Conservation (phyloP, 1,140 invertebrate species). For the Copidosoma floridanum region DNA sequence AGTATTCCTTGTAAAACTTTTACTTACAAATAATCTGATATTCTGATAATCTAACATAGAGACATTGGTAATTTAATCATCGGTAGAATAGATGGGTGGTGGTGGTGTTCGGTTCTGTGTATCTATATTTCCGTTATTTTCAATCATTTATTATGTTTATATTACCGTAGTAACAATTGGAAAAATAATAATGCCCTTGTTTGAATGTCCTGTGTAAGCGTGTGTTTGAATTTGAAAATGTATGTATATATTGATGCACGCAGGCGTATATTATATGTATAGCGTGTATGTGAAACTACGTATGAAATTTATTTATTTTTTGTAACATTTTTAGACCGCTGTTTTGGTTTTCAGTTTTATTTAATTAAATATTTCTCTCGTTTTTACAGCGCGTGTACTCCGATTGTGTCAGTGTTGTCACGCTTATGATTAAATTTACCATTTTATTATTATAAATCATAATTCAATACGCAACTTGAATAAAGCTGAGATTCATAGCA, state of each 20-base stretch:
- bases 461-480: not conserved
- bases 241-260: not conserved
- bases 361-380: constrained; percentile 55
- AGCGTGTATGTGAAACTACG: too few species aligned
- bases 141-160: too few species aligned
- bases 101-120: too few species aligned
- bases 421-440: constrained; percentile 1
- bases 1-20: constrained; percentile 15
- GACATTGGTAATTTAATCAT: too few species aligned
- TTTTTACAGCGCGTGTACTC: constrained; percentile 51
- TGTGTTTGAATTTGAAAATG: too few species aligned
- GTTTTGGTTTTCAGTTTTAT: constrained; percentile 53
- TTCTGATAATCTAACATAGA: too few species aligned
- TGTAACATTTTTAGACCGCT: constrained; percentile 26
- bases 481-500: constrained; percentile 36
- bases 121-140: too few species aligned
- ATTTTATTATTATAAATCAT: too few species aligned
- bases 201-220: not conserved
- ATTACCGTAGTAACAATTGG: too few species aligned
- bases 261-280: too few species aligned
- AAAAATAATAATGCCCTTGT: constrained; percentile 26
- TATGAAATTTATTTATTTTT: not conserved
- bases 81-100: too few species aligned
- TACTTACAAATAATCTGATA: constrained; percentile 4
- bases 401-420: not conserved